These are phyloP conservation scores for Catotricha subobsoleta DNA, from an alignment of 2,888 invertebrate genomes.

Conservation along the genomic window DNA sequence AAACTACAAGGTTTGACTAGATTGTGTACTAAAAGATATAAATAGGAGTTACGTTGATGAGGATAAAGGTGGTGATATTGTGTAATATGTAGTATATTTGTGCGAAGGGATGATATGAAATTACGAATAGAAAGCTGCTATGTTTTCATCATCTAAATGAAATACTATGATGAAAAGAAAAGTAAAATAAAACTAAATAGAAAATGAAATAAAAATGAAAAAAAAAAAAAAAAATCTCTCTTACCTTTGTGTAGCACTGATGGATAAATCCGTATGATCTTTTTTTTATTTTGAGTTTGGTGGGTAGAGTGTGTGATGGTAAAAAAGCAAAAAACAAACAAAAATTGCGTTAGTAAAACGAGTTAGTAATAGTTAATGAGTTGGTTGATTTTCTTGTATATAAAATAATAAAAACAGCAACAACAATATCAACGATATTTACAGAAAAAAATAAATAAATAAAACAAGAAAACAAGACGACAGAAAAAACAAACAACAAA, in stretches of 20 bases:
- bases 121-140: no score
- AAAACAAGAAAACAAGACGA: constrained; percentile 1
- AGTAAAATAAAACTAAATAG: constrained; percentile 10
- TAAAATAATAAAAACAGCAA: no score
- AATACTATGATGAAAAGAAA: constrained; percentile 10
- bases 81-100: no score
- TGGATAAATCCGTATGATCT: constrained; percentile 30
- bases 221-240: constrained; percentile 15
- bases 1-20: no score
- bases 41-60: no score
- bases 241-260: constrained; percentile 31
- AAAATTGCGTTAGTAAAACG: constrained; percentile 8
- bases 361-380: constrained; percentile 5
- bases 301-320: no score
- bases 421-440: no score
- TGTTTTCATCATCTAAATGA: no score
- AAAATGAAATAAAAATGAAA: constrained; percentile 4
- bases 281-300: constrained; percentile 11
- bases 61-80: no score
- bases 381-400: no score
- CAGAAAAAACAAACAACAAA: neutral
- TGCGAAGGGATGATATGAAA: no score
- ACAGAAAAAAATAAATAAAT: constrained; percentile 6
- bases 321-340: constrained; percentile 10
- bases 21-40: no score